Evolutionary conservation across 2,797 vertebrate species (phyloP).

Genomic region (Hephaestus fuliginosus): DNA sequence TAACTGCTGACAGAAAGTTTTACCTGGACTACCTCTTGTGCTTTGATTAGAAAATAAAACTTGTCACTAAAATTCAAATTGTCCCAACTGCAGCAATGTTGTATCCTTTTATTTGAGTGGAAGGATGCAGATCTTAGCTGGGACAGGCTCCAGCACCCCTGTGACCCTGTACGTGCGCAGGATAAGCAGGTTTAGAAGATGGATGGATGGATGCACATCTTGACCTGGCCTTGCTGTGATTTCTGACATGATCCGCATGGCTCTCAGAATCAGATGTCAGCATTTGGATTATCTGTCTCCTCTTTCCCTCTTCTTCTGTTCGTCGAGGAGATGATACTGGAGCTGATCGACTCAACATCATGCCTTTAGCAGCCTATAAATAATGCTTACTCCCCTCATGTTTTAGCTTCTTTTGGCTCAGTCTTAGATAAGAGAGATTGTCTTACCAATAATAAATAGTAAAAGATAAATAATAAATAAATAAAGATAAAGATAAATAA

Average conservation of each 20-base stretch:
- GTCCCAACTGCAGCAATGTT: neutral
- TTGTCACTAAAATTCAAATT: neutral
- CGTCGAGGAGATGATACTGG: neutral
- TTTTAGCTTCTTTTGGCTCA: neutral
- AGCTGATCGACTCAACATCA: slow-evolving; percentile 14
- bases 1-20: neutral
- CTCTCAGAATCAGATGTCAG: slow-evolving; percentile 20
- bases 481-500: too few species aligned
- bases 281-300: slow-evolving; percentile 18
- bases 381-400: neutral
- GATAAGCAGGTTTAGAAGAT: too few species aligned
- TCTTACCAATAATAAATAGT: too few species aligned
- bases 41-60: neutral
- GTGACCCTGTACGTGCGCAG: too few species aligned
- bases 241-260: slow-evolving; percentile 28
- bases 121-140: neutral
- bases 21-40: neutral
- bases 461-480: too few species aligned
- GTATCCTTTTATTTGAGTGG: neutral
- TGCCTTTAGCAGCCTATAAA: slow-evolving; percentile 29
- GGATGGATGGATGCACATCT: neutral
- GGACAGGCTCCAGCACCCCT: too few species aligned
- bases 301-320: slow-evolving; percentile 37
- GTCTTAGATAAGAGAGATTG: neutral
- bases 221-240: neutral